These are phyloP conservation scores for Entosphenus tridentatus DNA, from an alignment of 2,113 vertebrate species.

Conservation along the genomic window DNA sequence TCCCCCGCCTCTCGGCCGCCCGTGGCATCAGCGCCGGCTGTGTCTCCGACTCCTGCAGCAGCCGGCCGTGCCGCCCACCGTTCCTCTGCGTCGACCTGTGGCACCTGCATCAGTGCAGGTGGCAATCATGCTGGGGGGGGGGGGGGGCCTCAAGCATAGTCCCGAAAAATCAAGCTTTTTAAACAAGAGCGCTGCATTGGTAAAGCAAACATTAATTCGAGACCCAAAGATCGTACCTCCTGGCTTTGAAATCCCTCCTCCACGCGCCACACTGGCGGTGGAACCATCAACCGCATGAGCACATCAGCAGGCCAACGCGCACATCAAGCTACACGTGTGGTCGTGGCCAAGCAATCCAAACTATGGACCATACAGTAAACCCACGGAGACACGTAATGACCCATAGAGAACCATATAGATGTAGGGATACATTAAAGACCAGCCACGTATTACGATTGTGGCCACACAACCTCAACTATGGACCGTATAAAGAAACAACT, in stretches of 20 bases:
- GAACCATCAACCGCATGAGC: not conserved
- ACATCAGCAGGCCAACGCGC: not conserved
- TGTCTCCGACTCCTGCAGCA: conserved; percentile 46
- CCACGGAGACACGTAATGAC: too few relatives aligned
- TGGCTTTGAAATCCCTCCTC: not conserved
- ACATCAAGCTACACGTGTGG: too few relatives aligned
- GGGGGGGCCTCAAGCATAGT: not conserved
- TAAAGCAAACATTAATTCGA: not conserved
- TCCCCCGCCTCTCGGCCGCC: conserved; percentile 17
- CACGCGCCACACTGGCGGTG: not conserved
- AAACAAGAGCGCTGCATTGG: not conserved
- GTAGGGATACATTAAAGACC: too few relatives aligned
- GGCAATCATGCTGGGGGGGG: conserved; percentile 3
- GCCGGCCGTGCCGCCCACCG: conserved; percentile 38
- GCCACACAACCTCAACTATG: too few relatives aligned
- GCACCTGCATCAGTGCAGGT: conserved; percentile 67
- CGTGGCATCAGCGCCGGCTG: conserved; percentile 39
- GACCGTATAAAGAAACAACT: too few relatives aligned
- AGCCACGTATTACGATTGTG: too few relatives aligned
- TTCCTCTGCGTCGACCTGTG: conserved; percentile 56
- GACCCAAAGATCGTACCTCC: not conserved
- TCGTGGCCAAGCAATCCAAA: too few relatives aligned
- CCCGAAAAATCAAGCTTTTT: not conserved
- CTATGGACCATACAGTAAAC: not conserved
- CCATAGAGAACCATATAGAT: too few relatives aligned